phyloP scores from a whole-genome alignment of 2,888 invertebrate species.

The Epistrophella euchroma region DNA sequence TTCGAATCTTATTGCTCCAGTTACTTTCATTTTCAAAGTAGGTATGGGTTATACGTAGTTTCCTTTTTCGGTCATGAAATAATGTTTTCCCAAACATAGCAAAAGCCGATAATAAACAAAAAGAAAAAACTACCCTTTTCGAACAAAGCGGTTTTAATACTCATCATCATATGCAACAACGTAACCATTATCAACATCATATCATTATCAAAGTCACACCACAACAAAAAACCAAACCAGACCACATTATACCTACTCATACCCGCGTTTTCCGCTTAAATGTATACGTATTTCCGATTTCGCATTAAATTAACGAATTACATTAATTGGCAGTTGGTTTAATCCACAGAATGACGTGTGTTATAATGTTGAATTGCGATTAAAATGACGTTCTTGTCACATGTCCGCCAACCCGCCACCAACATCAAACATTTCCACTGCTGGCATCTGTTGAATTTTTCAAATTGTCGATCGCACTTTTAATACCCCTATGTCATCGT shows the following conservation, averaged over 20 bases:
- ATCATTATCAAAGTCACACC: slow-evolving; percentile 56
- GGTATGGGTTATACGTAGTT: background rate
- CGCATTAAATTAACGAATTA: slow-evolving; percentile 65
- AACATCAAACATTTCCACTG: slow-evolving; percentile 53
- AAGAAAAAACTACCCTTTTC: slow-evolving; percentile 36
- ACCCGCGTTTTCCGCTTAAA: background rate
- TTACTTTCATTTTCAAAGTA: too few relatives aligned
- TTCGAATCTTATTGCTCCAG: too few relatives aligned
- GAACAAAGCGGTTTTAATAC: slow-evolving; percentile 23
- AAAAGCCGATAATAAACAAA: background rate
- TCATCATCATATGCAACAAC: slow-evolving; percentile 24
- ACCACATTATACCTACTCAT: background rate
- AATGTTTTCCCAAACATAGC: slow-evolving; percentile 24
- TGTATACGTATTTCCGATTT: slow-evolving; percentile 25
- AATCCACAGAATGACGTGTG: slow-evolving; percentile 57
- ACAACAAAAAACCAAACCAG: background rate
- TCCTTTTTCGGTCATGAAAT: background rate
- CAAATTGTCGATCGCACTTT: slow-evolving; percentile 44
- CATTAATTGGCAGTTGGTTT: slow-evolving; percentile 70
- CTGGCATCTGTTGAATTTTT: slow-evolving; percentile 72
- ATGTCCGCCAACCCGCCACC: slow-evolving; percentile 24
- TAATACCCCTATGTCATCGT: background rate
- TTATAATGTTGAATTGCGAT: slow-evolving; percentile 67
- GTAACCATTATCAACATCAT: slow-evolving; percentile 9
- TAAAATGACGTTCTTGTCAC: slow-evolving; percentile 56